phyloP scores from a whole-genome alignment of 1,140 invertebrate species.

The Bombus consobrinus region DNA sequence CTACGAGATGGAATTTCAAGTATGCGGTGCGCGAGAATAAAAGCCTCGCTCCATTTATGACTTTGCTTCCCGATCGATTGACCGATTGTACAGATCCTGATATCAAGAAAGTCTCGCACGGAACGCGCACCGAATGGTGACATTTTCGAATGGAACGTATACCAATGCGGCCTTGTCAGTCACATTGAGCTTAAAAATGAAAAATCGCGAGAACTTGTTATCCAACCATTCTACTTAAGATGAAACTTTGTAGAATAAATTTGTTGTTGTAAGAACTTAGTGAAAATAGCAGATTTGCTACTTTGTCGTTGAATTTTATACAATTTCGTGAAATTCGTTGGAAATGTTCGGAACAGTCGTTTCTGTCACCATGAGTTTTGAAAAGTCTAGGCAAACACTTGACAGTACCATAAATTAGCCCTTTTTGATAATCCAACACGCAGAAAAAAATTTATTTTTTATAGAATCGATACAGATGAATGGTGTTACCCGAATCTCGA shows the following conservation, averaged over 20 bases:
- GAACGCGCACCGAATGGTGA: neutral
- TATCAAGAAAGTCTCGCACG: neutral
- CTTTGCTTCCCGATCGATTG: slow-evolving; percentile 36
- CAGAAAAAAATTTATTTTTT: no score
- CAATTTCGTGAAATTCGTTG: neutral
- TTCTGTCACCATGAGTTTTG: no score
- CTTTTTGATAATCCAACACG: no score
- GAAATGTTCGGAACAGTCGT: neutral
- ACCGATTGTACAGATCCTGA: neutral
- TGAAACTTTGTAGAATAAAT: neutral
- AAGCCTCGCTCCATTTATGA: slow-evolving; percentile 41
- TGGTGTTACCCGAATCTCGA: no score
- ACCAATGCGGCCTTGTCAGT: neutral
- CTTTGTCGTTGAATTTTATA: neutral
- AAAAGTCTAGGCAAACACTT: no score
- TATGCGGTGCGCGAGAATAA: slow-evolving; percentile 33
- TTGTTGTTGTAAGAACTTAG: neutral
- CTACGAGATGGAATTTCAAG: slow-evolving; percentile 48
- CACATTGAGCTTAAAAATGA: neutral
- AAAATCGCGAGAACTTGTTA: neutral
- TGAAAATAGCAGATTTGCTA: neutral
- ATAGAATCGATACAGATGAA: no score
- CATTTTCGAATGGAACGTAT: neutral
- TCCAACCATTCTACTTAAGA: neutral
- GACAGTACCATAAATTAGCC: no score